A percentile compares a stretch with the other conserved stretches of the same genome.
Conservation (phyloP, 2,888 invertebrate species). For the Tortricodes alternella region DNA sequence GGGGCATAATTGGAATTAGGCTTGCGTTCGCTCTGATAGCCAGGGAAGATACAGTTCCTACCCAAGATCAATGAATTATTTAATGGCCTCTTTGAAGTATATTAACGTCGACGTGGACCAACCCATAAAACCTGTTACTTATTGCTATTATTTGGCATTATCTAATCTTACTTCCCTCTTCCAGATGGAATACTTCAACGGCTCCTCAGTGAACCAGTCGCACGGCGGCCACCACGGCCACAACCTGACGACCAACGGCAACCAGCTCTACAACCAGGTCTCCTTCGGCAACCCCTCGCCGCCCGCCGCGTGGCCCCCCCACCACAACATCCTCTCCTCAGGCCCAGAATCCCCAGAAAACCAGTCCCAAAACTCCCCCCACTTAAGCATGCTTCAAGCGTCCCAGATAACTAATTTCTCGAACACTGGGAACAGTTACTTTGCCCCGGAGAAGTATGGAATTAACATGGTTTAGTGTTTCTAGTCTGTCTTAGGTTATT, state of each 20-base stretch:
- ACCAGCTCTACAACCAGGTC: slow-evolving; percentile 79
- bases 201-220: slow-evolving; percentile 71
- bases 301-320: slow-evolving; percentile 72
- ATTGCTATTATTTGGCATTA: too few species aligned
- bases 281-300: slow-evolving; percentile 78
- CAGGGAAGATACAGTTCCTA: too few species aligned
- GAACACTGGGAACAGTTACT: slow-evolving; percentile 76
- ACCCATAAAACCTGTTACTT: too few species aligned
- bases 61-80: too few species aligned
- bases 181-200: slow-evolving; percentile 81
- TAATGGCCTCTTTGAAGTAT: too few species aligned
- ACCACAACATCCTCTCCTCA: slow-evolving; percentile 73
- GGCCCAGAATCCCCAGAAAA: slow-evolving; percentile 76
- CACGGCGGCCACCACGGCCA: slow-evolving; percentile 72
- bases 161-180: slow-evolving; percentile 30
- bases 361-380: slow-evolving; percentile 72
- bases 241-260: slow-evolving; percentile 72
- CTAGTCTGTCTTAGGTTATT: slow-evolving; percentile 61
- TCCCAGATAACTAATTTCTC: slow-evolving; percentile 80
- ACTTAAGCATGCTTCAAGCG: slow-evolving; percentile 76
- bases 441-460: slow-evolving; percentile 79
- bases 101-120: too few species aligned
- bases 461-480: slow-evolving; percentile 80
- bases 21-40: too few species aligned
- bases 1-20: too few species aligned